Conservation (phyloP, 1,140 invertebrate genomes). For the Papilio xuthus region DNA sequence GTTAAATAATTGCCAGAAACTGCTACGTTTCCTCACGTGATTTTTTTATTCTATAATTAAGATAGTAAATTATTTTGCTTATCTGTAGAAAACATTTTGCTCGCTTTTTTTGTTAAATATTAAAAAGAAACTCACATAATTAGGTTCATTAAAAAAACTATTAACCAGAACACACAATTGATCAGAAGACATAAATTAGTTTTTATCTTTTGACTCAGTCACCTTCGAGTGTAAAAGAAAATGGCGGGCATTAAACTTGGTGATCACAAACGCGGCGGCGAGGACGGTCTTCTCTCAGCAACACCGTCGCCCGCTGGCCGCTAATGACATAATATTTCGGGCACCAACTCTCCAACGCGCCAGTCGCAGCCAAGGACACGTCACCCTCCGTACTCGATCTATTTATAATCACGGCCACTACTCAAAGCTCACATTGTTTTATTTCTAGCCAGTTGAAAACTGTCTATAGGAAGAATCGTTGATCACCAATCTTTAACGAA, state of each 20-base stretch:
- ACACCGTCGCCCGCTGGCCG: slow-evolving; percentile 43
- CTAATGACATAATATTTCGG: slow-evolving; percentile 71
- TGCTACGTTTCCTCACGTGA: background rate
- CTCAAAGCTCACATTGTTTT: slow-evolving; percentile 77
- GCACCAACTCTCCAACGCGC: slow-evolving; percentile 52
- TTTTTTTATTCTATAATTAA: background rate
- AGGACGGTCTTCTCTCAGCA: slow-evolving; percentile 42
- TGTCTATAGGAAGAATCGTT: slow-evolving; percentile 62
- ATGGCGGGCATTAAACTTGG: slow-evolving; percentile 24
- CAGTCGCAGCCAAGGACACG: slow-evolving; percentile 68
- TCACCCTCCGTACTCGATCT: slow-evolving; percentile 63
- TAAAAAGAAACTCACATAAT: background rate
- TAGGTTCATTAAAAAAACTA: background rate
- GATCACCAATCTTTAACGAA: background rate
- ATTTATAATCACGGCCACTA: slow-evolving; percentile 70
- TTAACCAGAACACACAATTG: background rate
- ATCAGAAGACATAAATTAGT: background rate
- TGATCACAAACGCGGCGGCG: slow-evolving; percentile 8
- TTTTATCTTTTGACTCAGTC: slow-evolving; percentile 14
- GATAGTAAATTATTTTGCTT: background rate
- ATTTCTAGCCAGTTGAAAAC: slow-evolving; percentile 63
- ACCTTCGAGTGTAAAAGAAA: slow-evolving; percentile 29
- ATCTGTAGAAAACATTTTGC: background rate
- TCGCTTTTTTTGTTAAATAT: background rate
- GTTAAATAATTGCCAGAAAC: background rate